Conservation (phyloP, 1,140 invertebrate species). For the Lucilia sericata region DNA sequence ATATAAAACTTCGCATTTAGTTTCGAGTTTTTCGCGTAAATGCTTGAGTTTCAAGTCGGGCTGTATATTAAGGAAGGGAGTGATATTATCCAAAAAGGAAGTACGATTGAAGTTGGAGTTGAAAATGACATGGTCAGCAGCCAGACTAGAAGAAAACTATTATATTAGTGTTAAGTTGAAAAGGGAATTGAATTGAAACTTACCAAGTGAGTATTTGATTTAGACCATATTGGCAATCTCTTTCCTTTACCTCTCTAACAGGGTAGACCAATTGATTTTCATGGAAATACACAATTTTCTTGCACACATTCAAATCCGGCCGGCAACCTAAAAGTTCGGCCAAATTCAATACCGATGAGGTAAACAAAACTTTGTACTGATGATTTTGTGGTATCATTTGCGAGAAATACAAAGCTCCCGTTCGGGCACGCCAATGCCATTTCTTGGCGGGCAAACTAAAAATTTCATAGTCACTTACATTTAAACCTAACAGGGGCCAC, state of each 20-base stretch:
- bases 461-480: constrained; percentile 65
- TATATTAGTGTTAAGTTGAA: neutral
- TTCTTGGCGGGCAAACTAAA: constrained; percentile 78
- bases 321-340: constrained; percentile 78
- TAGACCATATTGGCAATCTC: constrained; percentile 84
- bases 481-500: constrained; percentile 56
- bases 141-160: constrained; percentile 71
- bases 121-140: constrained; percentile 79
- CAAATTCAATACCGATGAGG: constrained; percentile 80
- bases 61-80: constrained; percentile 75
- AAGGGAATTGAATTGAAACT: constrained; percentile 14
- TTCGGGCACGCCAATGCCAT: constrained; percentile 83
- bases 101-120: constrained; percentile 79
- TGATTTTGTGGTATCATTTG: constrained; percentile 72
- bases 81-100: constrained; percentile 76
- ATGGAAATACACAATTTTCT: constrained; percentile 83
- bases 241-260: constrained; percentile 74
- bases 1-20: constrained; percentile 77
- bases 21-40: constrained; percentile 71
- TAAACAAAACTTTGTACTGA: constrained; percentile 73
- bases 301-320: constrained; percentile 72
- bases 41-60: constrained; percentile 75
- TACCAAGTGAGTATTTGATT: constrained; percentile 82
- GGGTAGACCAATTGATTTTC: constrained; percentile 85
- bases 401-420: constrained; percentile 75